Evolutionary conservation across 2,113 vertebrate species (phyloP), one percentile per base, ranked within the genome.

Genomic region (Osmerus eperlanus): DNA sequence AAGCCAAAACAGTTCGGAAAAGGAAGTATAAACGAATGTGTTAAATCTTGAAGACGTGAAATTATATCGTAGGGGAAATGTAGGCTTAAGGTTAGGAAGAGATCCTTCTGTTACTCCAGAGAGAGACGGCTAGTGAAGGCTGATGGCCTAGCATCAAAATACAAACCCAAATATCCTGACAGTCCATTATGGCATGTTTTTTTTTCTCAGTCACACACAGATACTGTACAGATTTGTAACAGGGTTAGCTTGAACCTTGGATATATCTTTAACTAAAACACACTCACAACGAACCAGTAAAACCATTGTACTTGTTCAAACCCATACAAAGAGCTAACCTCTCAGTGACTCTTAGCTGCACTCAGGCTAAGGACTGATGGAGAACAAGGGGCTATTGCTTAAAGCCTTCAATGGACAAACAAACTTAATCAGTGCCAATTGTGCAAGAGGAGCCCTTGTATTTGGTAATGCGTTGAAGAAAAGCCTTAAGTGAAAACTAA

Each of bases 401-500:
- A 67, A 32, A 81, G 79, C 74, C 77, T 66, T 80, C 78, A 78
- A 75, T 75, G 81, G 79, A 78, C 76, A 83, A 87, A 82, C 87
- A 79, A 71, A 83, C 83, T 86, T 89, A 90, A 90, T 89, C 83
- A 90, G 83, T 47, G 81, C 84, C 86, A 88, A 89, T 88, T 84
- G 81, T 2, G 9, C 76, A 85, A 86, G 83, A 78, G 36, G 80
- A 80, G 83, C 76, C 80, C 87, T 82, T 84, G 84, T 88, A 88
- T 89, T 89, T 85, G 85, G 77, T 91, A 90, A 90, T 90, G 85
- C 84, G 87, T 84, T 83, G 81, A 89, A 90, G 41, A 90, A 89
- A 88, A 88, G 86, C 88, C 87, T 85, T 88, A 89, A 90, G 89
- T 90, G 88, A 87, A 88, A 88, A 87, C 85, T 89, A 90, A 90